Evolutionary conservation across 2,888 invertebrate species (phyloP).

Genomic region (Melanophora roralis): DNA sequence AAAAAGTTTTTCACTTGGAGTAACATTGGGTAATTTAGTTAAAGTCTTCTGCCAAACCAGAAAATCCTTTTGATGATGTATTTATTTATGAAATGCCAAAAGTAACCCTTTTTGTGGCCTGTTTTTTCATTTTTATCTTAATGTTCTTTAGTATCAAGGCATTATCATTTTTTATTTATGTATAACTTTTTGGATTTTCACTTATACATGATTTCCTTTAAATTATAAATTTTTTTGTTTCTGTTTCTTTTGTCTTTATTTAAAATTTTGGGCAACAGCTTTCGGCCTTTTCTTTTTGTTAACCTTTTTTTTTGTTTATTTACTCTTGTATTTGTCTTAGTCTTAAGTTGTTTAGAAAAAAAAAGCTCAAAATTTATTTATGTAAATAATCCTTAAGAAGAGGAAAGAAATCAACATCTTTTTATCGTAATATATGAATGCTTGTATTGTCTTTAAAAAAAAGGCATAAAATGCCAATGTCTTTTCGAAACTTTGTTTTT

Average conservation of each 20-base stretch:
- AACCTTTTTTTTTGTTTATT: neutral
- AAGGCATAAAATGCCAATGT: constrained; percentile 44
- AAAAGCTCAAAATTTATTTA: constrained; percentile 11
- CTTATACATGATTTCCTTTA: neutral
- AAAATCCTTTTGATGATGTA: neutral
- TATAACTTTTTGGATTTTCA: neutral
- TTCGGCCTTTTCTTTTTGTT: neutral
- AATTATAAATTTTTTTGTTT: neutral
- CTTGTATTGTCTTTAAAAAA: too few relatives aligned
- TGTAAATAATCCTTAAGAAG: neutral
- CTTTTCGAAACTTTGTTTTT: constrained; percentile 45
- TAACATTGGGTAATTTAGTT: constrained; percentile 26
- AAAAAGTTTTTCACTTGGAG: neutral
- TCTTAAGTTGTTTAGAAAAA: constrained; percentile 7
- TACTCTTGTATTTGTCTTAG: neutral
- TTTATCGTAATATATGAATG: neutral
- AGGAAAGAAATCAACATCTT: constrained; percentile 11
- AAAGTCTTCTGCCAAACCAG: neutral
- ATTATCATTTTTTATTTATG: constrained; percentile 10
- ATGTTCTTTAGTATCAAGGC: neutral
- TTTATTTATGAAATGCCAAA: constrained; percentile 4
- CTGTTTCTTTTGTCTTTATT: neutral
- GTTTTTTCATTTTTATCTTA: neutral
- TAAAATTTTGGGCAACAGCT: constrained; percentile 1
- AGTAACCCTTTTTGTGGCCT: neutral